These are phyloP conservation scores for Drosophila parabipectinata DNA, from an alignment of 1,140 invertebrate genomes.

Conservation along the genomic window DNA sequence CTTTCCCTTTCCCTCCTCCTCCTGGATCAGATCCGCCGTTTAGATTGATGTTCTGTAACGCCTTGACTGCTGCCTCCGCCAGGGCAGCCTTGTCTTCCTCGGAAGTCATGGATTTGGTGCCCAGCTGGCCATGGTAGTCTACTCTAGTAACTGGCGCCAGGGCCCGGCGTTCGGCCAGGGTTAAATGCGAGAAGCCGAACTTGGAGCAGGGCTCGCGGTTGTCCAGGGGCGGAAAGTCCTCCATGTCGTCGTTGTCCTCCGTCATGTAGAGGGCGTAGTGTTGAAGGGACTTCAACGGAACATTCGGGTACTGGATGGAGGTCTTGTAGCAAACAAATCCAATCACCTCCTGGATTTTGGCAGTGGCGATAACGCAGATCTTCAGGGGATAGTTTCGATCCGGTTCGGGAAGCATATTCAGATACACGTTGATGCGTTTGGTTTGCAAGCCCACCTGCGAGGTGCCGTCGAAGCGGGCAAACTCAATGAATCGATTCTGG, in stretches of 20 bases:
- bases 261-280: slow-evolving; percentile 95
- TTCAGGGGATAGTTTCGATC: slow-evolving; percentile 93
- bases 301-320: slow-evolving; percentile 87
- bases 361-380: slow-evolving; percentile 91
- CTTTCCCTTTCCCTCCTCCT: slow-evolving; percentile 22
- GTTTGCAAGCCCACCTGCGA: slow-evolving; percentile 90
- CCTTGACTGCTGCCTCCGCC: slow-evolving; percentile 58
- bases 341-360: slow-evolving; percentile 96
- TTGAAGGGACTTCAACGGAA: slow-evolving; percentile 86
- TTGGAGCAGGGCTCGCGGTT: slow-evolving; percentile 94
- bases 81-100: slow-evolving; percentile 69
- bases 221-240: slow-evolving; percentile 96
- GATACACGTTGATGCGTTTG: slow-evolving; percentile 93
- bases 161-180: slow-evolving; percentile 89
- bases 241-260: slow-evolving; percentile 98
- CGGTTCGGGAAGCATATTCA: slow-evolving; percentile 92
- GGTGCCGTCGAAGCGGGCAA: slow-evolving; percentile 95
- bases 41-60: slow-evolving; percentile 57
- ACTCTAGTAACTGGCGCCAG: slow-evolving; percentile 81
- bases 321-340: slow-evolving; percentile 96
- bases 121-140: slow-evolving; percentile 80
- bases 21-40: slow-evolving; percentile 60
- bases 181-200: slow-evolving; percentile 95
- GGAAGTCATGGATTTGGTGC: slow-evolving; percentile 80
- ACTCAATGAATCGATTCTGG: slow-evolving; percentile 94